phyloP scores from a whole-genome alignment of 2,888 invertebrate species.

The Sinopyrophorus schimmeli region DNA sequence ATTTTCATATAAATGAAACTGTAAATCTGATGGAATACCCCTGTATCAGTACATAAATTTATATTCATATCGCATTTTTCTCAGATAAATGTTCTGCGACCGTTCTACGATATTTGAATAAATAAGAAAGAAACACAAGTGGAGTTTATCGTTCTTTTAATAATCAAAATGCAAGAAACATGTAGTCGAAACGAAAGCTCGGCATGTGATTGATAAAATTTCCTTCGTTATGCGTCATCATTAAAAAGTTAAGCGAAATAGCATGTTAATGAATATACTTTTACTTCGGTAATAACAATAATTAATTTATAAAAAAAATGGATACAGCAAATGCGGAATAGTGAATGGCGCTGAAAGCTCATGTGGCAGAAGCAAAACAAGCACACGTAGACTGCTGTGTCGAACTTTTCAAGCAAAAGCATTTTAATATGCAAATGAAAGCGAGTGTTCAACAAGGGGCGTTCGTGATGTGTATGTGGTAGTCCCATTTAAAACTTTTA shows the following conservation, averaged over 20 bases:
- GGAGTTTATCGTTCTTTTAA: constrained; percentile 7
- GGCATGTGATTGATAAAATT: no score
- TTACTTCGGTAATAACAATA: no score
- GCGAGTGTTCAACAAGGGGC: constrained; percentile 37
- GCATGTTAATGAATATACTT: no score
- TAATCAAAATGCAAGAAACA: no score
- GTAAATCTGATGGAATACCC: constrained; percentile 20
- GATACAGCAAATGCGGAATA: no score
- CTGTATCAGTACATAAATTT: constrained; percentile 20
- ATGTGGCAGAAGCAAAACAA: constrained; percentile 21
- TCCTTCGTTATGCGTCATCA: no score
- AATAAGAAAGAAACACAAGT: constrained; percentile 8
- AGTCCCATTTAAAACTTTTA: constrained; percentile 38
- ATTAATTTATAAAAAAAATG: no score
- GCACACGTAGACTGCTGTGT: constrained; percentile 20
- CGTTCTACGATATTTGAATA: constrained; percentile 4
- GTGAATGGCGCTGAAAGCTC: no score
- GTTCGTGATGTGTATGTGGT: constrained; percentile 35
- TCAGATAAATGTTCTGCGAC: constrained; percentile 16
- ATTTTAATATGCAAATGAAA: constrained; percentile 40
- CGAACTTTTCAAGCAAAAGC: constrained; percentile 31
- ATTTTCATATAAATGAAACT: constrained; percentile 23
- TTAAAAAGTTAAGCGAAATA: no score
- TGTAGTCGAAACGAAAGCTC: no score
- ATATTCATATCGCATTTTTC: constrained; percentile 21